These are phyloP conservation scores for Dendrolimus punctatus DNA, from an alignment of 1,140 invertebrate species.

Conservation along the genomic window DNA sequence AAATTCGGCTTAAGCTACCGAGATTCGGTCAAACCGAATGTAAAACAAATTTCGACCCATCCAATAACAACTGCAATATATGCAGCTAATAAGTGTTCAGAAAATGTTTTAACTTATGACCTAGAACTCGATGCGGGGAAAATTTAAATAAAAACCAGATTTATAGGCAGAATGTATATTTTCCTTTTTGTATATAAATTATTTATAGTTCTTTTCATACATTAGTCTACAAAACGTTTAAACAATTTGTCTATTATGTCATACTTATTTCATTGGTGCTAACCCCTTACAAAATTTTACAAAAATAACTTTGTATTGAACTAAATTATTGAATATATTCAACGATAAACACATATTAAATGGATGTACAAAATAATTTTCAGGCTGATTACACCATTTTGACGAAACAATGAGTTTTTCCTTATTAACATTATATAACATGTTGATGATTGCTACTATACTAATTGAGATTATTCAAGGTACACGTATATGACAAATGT, in stretches of 20 bases:
- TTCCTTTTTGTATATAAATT: constrained; percentile 61
- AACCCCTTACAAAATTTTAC: constrained; percentile 47
- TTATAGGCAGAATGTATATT: constrained; percentile 62
- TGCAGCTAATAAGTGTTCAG: too few species aligned
- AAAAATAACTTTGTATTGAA: constrained; percentile 41
- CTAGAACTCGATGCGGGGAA: not conserved
- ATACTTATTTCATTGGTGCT: constrained; percentile 57
- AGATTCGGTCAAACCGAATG: too few species aligned
- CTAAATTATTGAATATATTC: constrained; percentile 16
- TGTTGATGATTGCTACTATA: constrained; percentile 30
- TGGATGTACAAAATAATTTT: constrained; percentile 11
- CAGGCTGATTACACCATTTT: constrained; percentile 21
- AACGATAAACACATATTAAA: constrained; percentile 1
- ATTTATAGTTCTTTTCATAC: constrained; percentile 61
- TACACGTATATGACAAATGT: constrained; percentile 54
- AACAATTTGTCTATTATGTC: constrained; percentile 60
- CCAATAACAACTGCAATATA: too few species aligned
- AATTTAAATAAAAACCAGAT: constrained; percentile 36
- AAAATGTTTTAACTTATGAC: too few species aligned
- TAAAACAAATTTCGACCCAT: too few species aligned
- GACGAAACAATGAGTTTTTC: constrained; percentile 10
- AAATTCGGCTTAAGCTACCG: too few species aligned
- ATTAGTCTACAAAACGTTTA: constrained; percentile 50
- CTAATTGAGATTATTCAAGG: constrained; percentile 66
- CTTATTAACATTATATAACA: constrained; percentile 22